Evolutionary conservation across 2,888 invertebrate genomes (phyloP), one percentile per base, ranked within the genome.

Genomic region (Beris morrisii): DNA sequence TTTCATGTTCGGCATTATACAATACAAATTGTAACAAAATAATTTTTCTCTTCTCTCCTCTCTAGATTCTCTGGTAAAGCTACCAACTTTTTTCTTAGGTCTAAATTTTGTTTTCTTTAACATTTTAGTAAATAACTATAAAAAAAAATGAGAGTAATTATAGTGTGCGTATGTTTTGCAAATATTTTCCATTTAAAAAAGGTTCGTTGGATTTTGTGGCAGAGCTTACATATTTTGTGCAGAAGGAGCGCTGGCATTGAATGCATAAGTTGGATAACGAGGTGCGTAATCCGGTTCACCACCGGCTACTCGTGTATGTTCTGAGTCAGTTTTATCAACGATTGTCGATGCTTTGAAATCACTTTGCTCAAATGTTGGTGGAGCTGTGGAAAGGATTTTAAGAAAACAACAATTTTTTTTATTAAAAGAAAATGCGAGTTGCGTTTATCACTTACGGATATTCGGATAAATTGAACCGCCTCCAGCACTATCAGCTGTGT

Each of bases 341-440:
- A 90, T 86, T 68, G 84, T 85, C 58, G 83, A 82, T 4, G 88
- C 86, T n/a, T 84, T 82, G 73, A 83, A 85, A 52, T 83, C 78
- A 15, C 87, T 85, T 76, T 86, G 88, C 69, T 85, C 85, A 77
- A 87, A 89, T 22, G 87, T 84, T 3, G 89, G 89, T 69, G 86
- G 83, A 71, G 86, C 89, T 89, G 77, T 15, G 80, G 79, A 67
- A 52, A 67, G 28, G 13, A 32, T 38, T 5, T 50, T 15, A 31
- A n/a, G 12, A 43, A 22, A 22, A 64, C 54, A 30, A 12, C 15
- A n/a, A 28, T 30, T 22, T 13, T 45, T 3, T 53, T 11, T 32
- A 50, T 61, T 43, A 22, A 12, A 22, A 22, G 22, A 22, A 22
- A 22, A 22, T 22, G 22, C 22, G 22, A 22, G 3, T 22, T 22